Conservation (phyloP, 2,113 vertebrate genomes). For the Pseudolaguvia tuberculata region DNA sequence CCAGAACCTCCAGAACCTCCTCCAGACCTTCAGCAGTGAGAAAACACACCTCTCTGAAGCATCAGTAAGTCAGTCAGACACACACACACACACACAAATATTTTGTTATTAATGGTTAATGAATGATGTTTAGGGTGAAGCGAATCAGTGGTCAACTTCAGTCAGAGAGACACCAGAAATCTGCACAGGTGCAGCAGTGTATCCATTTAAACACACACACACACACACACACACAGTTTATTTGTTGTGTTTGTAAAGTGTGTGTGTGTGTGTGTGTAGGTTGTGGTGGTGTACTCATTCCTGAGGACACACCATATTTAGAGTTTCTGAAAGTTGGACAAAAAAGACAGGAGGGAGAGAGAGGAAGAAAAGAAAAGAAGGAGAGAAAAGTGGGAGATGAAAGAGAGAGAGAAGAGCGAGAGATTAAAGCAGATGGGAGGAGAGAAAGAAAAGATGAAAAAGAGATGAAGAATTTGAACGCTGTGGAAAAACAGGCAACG, state of each 20-base stretch:
- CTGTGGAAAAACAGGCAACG: slow-evolving; percentile 64
- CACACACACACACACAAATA: background rate
- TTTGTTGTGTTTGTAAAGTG: background rate
- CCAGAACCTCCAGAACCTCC: slow-evolving; percentile 26
- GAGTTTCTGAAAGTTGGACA: slow-evolving; percentile 59
- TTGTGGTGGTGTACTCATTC: slow-evolving; percentile 25
- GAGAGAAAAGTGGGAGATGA: background rate
- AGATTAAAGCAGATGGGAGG: background rate
- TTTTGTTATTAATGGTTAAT: background rate
- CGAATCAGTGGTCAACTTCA: background rate
- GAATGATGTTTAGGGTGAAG: background rate
- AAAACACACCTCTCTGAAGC: background rate
- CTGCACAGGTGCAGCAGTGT: slow-evolving; percentile 53
- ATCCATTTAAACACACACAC: too few relatives aligned
- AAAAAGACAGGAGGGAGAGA: background rate
- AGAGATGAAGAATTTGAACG: background rate
- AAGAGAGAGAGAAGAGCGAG: background rate
- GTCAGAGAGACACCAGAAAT: slow-evolving; percentile 45
- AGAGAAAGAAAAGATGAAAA: background rate
- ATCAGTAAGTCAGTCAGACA: background rate
- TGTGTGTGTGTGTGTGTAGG: slow-evolving; percentile 30
- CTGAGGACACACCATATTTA: slow-evolving; percentile 68
- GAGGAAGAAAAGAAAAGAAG: slow-evolving; percentile 14
- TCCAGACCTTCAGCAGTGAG: background rate
- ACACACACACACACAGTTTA: background rate